A percentile compares a stretch with the other conserved stretches of the same genome.
Conservation (phyloP, 2,888 invertebrate genomes). For the Drosophila sordidula region DNA sequence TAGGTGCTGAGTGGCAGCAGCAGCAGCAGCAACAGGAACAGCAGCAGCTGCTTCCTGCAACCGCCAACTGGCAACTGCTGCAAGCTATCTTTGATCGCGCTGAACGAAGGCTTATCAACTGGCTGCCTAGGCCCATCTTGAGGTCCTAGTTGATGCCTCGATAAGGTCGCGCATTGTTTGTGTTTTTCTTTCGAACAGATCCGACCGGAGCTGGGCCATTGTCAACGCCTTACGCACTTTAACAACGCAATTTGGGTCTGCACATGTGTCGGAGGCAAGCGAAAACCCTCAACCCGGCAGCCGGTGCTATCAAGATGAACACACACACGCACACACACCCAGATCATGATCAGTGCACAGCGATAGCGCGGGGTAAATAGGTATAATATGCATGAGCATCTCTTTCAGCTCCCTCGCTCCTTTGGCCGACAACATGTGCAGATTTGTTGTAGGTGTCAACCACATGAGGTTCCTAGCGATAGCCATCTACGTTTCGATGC, state of each 20-base stretch:
- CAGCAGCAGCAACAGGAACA: too few species aligned
- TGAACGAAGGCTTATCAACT: slow-evolving; percentile 60
- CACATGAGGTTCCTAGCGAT: slow-evolving; percentile 66
- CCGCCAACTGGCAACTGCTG: slow-evolving; percentile 29
- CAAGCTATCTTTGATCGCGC: slow-evolving; percentile 34
- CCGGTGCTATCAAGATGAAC: slow-evolving; percentile 66
- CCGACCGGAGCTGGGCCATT: slow-evolving; percentile 46
- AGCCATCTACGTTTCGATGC: slow-evolving; percentile 41
- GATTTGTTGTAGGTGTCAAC: slow-evolving; percentile 78
- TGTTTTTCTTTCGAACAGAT: slow-evolving; percentile 19
- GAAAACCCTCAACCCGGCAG: slow-evolving; percentile 42
- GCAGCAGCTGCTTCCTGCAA: slow-evolving; percentile 61
- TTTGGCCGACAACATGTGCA: slow-evolving; percentile 66
- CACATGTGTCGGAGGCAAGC: slow-evolving; percentile 43
- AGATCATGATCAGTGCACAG: slow-evolving; percentile 33
- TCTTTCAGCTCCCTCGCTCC: slow-evolving; percentile 19
- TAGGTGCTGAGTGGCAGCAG: slow-evolving; percentile 44
- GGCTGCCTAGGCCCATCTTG: slow-evolving; percentile 53
- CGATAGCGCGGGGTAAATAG: slow-evolving; percentile 28
- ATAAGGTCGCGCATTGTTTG: slow-evolving; percentile 62
- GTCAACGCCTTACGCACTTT: slow-evolving; percentile 76
- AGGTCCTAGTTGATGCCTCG: slow-evolving; percentile 41
- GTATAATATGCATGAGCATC: slow-evolving; percentile 33
- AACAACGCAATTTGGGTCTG: slow-evolving; percentile 80
- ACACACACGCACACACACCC: slow-evolving; percentile 34